phyloP scores from a whole-genome alignment of 2,113 vertebrate genomes.

The Eptesicus fuscus region DNA sequence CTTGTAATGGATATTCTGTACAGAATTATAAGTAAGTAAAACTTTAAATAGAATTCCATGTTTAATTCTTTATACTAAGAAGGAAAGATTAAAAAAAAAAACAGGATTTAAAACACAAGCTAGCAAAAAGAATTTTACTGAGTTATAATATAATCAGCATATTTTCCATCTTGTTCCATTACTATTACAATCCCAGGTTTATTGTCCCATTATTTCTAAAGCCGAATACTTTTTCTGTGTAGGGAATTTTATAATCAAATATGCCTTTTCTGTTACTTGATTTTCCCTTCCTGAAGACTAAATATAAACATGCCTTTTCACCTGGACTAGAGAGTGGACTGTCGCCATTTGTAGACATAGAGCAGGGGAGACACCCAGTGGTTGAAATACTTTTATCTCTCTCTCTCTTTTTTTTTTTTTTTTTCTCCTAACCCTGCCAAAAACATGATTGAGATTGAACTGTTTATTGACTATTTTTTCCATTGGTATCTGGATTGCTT shows the following conservation, averaged over 20 bases:
- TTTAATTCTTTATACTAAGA: constrained; percentile 23
- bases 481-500: background rate
- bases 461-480: constrained; percentile 32
- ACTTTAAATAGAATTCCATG: background rate
- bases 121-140: background rate
- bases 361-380: constrained; percentile 81
- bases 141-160: background rate
- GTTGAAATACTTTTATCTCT: background rate
- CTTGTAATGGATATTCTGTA: background rate
- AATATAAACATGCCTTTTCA: background rate
- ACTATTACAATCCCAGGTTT: background rate
- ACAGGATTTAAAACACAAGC: background rate
- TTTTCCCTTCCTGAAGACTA: background rate
- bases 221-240: background rate
- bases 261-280: background rate
- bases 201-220: background rate
- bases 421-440: background rate
- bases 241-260: background rate
- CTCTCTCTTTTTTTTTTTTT: background rate
- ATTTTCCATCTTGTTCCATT: background rate
- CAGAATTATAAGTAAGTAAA: constrained; percentile 13
- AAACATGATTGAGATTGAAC: background rate
- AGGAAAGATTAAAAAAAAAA: constrained; percentile 34
- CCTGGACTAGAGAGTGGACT: background rate
- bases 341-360: fast-evolving